phyloP scores from a whole-genome alignment of 2,888 invertebrate species.

The Nemoura dubitans region DNA sequence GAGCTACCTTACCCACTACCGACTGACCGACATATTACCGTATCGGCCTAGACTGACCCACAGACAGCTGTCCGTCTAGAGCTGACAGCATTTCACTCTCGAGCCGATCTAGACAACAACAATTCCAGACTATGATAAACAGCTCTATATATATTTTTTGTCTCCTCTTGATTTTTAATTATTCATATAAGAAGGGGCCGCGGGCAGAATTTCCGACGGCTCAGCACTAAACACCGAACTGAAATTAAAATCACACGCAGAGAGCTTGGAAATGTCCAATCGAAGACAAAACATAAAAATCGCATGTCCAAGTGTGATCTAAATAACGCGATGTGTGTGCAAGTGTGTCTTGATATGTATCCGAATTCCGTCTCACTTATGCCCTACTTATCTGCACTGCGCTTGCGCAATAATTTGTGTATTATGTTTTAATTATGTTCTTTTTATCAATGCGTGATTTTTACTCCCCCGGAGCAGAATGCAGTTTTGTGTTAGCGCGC shows the following conservation, averaged over 20 bases:
- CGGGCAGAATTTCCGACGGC: neutral
- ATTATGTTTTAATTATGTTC: neutral
- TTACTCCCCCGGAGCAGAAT: neutral
- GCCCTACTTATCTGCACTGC: neutral
- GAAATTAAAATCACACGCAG: too few species aligned
- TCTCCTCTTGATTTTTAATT: neutral
- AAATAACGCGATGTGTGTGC: too few species aligned
- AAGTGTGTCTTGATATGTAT: neutral
- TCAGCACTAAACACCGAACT: neutral
- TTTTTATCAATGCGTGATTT: conserved; percentile 1
- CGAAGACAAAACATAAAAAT: too few species aligned
- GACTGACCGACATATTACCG: neutral
- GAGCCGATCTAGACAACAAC: neutral
- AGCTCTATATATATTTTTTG: neutral
- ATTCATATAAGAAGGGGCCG: neutral
- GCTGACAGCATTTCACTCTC: neutral
- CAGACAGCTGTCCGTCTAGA: neutral
- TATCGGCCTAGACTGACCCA: neutral
- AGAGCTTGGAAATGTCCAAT: too few species aligned
- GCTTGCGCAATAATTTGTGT: neutral
- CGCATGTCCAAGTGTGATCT: too few species aligned
- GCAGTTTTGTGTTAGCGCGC: neutral
- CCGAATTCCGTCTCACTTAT: neutral
- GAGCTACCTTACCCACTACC: neutral
- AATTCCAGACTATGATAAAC: too few species aligned